These are phyloP conservation scores for Caenorhabditis inopinata DNA, from an alignment of 1,140 invertebrate species.

Conservation along the genomic window DNA sequence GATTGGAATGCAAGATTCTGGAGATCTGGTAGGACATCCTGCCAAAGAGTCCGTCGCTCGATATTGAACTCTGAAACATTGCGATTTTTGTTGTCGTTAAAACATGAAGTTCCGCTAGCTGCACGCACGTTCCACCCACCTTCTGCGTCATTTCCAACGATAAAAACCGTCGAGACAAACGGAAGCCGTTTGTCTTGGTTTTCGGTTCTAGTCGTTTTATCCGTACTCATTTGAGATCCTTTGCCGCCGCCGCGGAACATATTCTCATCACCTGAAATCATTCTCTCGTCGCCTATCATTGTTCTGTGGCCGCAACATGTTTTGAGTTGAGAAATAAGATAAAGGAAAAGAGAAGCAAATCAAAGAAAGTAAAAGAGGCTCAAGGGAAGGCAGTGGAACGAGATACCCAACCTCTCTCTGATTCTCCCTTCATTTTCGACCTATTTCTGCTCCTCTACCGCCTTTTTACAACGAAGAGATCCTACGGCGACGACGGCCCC, in stretches of 20 bases:
- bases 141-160: conserved; percentile 15
- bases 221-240: conserved; percentile 10
- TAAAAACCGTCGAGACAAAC: not conserved
- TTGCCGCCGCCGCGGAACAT: conserved; percentile 25
- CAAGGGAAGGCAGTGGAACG: not conserved
- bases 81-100: not conserved
- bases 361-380: not conserved
- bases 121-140: not conserved
- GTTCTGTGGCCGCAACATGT: conserved; percentile 15
- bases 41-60: conserved; percentile 41
- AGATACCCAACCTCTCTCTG: conserved; percentile 2
- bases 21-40: conserved; percentile 44
- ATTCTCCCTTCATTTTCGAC: conserved; percentile 38
- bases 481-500: conserved; percentile 5
- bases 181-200: not conserved
- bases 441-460: conserved; percentile 15
- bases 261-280: conserved; percentile 7
- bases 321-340: conserved; percentile 29
- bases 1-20: conserved; percentile 44
- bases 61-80: conserved; percentile 42
- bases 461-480: conserved; percentile 2
- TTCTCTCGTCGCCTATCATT: not conserved
- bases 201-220: not conserved
- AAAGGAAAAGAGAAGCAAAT: not conserved
- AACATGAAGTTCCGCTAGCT: not conserved